Evolutionary conservation across 2,888 invertebrate species (phyloP).

Genomic region (Linnaemya tessellans): DNA sequence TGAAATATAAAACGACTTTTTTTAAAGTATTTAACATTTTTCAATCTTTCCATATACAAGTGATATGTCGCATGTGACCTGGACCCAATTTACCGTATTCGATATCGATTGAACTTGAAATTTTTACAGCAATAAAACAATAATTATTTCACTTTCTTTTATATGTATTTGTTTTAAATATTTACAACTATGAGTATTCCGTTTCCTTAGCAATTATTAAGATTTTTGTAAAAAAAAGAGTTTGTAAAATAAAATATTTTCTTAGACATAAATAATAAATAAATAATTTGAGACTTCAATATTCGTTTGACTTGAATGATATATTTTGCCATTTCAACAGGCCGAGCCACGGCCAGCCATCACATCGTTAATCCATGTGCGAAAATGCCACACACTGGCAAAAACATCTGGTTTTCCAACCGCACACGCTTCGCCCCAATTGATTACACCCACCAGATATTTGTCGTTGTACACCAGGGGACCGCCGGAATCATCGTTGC

Average conservation of each 20-base stretch:
- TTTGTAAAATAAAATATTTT: background rate
- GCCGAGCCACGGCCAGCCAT: slow-evolving; percentile 69
- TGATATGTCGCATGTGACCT: no score
- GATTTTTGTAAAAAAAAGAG: no score
- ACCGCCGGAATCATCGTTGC: slow-evolving; percentile 81
- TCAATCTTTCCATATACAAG: no score
- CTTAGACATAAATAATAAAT: background rate
- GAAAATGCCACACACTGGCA: slow-evolving; percentile 79
- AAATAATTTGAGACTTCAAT: slow-evolving; percentile 19
- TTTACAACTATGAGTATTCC: background rate
- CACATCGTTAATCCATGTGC: slow-evolving; percentile 78
- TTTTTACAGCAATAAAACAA: no score
- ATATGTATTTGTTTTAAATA: background rate
- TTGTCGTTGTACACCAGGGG: slow-evolving; percentile 78
- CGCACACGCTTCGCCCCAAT: slow-evolving; percentile 83
- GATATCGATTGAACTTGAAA: no score
- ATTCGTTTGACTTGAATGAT: background rate
- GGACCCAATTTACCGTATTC: no score
- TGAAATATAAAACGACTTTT: no score
- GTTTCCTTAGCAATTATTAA: background rate
- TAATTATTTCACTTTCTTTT: background rate
- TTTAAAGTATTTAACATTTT: no score
- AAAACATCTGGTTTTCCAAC: slow-evolving; percentile 81
- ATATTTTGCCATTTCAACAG: slow-evolving; percentile 68
- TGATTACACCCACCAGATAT: slow-evolving; percentile 80